Conservation (phyloP, 2,797 vertebrate genomes). For the Pantherophis vulpinus region DNA sequence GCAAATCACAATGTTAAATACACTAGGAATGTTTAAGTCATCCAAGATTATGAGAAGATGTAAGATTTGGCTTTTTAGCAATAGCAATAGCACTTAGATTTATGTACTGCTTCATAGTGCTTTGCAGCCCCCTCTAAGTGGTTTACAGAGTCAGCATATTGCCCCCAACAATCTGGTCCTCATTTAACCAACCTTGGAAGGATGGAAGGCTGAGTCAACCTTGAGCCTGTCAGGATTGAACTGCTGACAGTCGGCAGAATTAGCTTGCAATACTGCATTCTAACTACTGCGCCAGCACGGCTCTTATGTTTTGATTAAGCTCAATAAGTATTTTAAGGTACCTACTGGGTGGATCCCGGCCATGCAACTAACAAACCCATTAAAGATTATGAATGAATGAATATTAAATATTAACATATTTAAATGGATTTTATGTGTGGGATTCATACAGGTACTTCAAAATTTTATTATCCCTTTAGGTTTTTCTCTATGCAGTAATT, state of each 20-base stretch:
- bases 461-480: neutral
- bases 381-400: neutral
- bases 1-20: neutral
- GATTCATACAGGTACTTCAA: neutral
- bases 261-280: neutral
- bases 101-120: neutral
- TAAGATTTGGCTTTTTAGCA: neutral
- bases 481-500: neutral
- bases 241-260: neutral
- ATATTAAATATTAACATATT: neutral
- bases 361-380: neutral
- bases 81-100: neutral
- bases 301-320: neutral
- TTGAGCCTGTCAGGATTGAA: neutral
- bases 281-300: neutral
- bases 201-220: neutral
- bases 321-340: neutral
- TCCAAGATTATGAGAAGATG: neutral
- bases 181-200: neutral
- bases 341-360: neutral
- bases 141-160: neutral
- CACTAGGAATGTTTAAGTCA: neutral
- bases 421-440: neutral
- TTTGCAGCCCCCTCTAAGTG: neutral
- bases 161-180: neutral